phyloP scores from a whole-genome alignment of 2,797 vertebrate species.

The Podarcis siculus region DNA sequence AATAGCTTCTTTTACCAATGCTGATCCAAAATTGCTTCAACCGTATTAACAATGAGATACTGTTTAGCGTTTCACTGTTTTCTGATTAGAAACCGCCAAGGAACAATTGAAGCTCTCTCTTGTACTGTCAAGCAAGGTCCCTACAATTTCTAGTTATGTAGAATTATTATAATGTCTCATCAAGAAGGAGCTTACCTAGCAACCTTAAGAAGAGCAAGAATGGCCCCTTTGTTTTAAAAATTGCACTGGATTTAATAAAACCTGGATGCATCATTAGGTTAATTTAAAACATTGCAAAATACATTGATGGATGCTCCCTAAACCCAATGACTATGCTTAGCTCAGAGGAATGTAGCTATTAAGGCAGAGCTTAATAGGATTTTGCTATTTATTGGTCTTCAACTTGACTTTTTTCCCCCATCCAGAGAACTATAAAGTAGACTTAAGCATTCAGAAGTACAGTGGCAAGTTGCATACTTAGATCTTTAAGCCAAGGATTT shows the following conservation, averaged over 20 bases:
- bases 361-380: background rate
- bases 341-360: background rate
- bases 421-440: background rate
- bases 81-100: background rate
- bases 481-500: background rate
- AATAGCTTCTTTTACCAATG: background rate
- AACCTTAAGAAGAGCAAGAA: slow-evolving; percentile 13
- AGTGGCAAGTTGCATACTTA: background rate
- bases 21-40: slow-evolving; percentile 5
- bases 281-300: background rate
- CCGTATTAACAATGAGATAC: background rate
- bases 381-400: background rate
- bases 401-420: background rate
- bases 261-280: background rate
- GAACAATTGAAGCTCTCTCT: background rate
- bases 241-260: slow-evolving; percentile 7
- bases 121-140: background rate
- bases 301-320: slow-evolving; percentile 6
- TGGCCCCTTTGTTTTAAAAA: background rate
- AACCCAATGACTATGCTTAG: background rate
- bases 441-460: background rate
- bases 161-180: background rate
- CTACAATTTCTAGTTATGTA: background rate
- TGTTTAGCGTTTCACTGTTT: background rate
- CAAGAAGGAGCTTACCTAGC: background rate